Base-by-base conservation (phyloP, 2,797 vertebrate genomes). In the Xiphophorus birchmanni region DNA sequence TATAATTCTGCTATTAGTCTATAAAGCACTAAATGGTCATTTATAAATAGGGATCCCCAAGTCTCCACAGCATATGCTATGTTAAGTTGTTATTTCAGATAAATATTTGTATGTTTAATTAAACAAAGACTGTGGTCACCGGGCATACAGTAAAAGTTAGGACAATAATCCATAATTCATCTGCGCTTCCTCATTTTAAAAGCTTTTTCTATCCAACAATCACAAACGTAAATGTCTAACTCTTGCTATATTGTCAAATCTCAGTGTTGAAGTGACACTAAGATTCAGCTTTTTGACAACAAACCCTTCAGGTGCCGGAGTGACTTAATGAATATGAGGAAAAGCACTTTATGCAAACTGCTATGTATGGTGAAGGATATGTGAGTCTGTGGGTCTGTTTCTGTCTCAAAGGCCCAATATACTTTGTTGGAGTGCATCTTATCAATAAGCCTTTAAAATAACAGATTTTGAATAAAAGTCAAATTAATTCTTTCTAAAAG, bases 141-240 rank as follows among this genome's bases (percentile, higher is more conserved):
- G 42, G 42, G 2, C 5, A 29, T 3, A 17, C 26, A 45, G 42
- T 17, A 69, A 32, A 58, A 72, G 5, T 56, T 21, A 18, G 52
- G 82, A 58, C 73, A 76, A 63, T 5, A 81, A 77, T 83, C 52
- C 23, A 65, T 77, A n/a, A 74, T 71, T 76, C 4, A 80, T 52
- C 6, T 71, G 26, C 48, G 72, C 21, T 4, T 21, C 73, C 48
- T 81, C 4, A 11, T 23, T 44, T 69, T 67, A 67, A 69, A 40
- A 69, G 17, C 10, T 5, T 42, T 42, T 69, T 42, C 60, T 65
- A 3, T 37, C 60, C 65, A 11, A 42, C 37, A 37, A 42, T 69
- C 37, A 26, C 21, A 42, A 9, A 69, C 0, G 8, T 23, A 42
- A 69, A 40, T 69, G 18, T 69, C 17, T 26, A 17, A 69, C 4